Evolutionary conservation across 2,797 vertebrate species (phyloP).

Genomic region (Novumbra hubbsi): DNA sequence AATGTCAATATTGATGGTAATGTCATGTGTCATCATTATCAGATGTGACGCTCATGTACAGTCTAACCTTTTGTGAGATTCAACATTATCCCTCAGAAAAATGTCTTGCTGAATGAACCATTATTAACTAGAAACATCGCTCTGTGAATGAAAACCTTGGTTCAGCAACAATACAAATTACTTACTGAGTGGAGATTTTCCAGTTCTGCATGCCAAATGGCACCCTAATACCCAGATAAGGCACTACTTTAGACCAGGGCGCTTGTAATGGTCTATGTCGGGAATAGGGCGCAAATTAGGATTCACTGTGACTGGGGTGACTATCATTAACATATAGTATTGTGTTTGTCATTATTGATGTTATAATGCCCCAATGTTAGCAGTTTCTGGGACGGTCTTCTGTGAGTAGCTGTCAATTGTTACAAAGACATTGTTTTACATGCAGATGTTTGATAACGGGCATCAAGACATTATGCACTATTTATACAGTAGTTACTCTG

Average conservation of each 20-base stretch:
- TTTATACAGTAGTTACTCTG: conserved; percentile 44
- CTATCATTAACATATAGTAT: conserved; percentile 10
- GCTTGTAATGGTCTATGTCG: neutral
- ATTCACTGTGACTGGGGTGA: conserved; percentile 28
- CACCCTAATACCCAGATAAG: conserved; percentile 14
- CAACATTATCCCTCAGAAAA: conserved; percentile 22
- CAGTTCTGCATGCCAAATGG: neutral
- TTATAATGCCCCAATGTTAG: conserved; percentile 15
- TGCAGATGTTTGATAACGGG: conserved; percentile 26
- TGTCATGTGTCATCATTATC: no score
- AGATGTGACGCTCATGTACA: no score
- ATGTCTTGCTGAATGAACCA: conserved; percentile 23
- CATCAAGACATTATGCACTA: conserved; percentile 18
- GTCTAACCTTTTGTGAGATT: no score
- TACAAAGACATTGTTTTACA: conserved; percentile 21
- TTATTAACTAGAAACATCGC: conserved; percentile 14
- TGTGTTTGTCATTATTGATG: conserved; percentile 22
- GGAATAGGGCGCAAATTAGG: neutral
- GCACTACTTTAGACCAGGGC: neutral
- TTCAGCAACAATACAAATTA: conserved; percentile 6
- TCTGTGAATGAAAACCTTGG: neutral
- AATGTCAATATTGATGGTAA: neutral
- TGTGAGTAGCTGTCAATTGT: neutral
- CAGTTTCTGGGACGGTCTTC: conserved; percentile 23
- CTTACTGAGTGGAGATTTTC: neutral